phyloP scores from a whole-genome alignment of 1,140 invertebrate species.

The Zaprionus gabonicus region DNA sequence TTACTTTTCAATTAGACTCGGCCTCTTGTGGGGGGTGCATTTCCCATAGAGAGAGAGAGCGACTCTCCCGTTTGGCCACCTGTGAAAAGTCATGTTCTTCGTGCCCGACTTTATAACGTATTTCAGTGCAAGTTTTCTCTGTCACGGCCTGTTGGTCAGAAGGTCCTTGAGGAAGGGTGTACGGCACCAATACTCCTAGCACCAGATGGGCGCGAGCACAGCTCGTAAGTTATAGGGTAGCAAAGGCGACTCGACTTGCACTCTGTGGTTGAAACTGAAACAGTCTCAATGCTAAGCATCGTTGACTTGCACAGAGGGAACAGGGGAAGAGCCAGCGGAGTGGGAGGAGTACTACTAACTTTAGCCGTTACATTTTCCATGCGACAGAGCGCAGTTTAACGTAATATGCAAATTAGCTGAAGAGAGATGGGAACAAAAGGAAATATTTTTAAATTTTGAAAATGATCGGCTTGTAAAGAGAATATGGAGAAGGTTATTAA shows the following conservation, averaged over 20 bases:
- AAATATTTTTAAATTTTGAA: background rate
- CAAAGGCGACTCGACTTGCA: background rate
- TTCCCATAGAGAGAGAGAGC: background rate
- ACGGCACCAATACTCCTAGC: background rate
- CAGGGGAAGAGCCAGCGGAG: background rate
- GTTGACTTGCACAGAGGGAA: background rate
- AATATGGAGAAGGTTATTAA: no score
- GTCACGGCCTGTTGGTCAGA: constrained; percentile 56
- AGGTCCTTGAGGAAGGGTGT: constrained; percentile 35
- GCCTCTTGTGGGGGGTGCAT: background rate
- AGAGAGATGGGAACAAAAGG: background rate
- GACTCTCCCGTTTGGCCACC: constrained; percentile 28
- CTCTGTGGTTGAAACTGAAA: constrained; percentile 17
- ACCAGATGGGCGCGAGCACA: constrained; percentile 32
- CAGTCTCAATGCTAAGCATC: constrained; percentile 22
- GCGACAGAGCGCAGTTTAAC: background rate
- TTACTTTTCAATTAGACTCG: constrained; percentile 49
- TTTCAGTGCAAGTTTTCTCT: constrained; percentile 63
- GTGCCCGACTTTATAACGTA: constrained; percentile 64
- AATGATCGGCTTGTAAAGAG: no score
- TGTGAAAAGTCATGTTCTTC: constrained; percentile 33
- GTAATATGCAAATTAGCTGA: constrained; percentile 9
- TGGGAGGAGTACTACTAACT: background rate
- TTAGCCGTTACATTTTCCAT: constrained; percentile 41
- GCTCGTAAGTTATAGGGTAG: constrained; percentile 22